Evolutionary conservation across 2,113 vertebrate genomes (phyloP), one percentile per base, ranked within the genome.

Genomic region (Lasiurus cinereus): DNA sequence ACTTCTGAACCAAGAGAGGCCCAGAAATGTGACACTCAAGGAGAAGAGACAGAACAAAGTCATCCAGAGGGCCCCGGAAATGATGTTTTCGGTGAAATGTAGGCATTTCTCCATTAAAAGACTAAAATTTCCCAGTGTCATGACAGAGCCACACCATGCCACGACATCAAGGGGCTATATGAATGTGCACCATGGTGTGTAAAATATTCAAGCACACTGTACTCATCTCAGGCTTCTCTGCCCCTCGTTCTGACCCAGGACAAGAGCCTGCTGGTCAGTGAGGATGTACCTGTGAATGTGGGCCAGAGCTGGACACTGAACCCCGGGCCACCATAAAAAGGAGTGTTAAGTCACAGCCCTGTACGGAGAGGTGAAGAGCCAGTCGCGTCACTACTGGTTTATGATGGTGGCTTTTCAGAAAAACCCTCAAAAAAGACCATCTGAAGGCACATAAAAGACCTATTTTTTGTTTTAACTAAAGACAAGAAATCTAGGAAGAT

Each of bases 401-500:
- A 62, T 39, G 10, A 33, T 5, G 1, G 62, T 21, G 15, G 54
- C n/a, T 67, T 83, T 64, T 87, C 22, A 36, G 54, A 31, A 66
- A 64, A 33, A 69, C 24, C 83, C 6, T 21, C 46, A 48, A 31
- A 82, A 89, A 14, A 70, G 43, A 39, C 9, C 52, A 66, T 29
- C 16, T 24, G 19, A 92, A 76, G 10, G 56, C 36, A 62, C 74
- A 12, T 62, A 67, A 64, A 24, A 94, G 43, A 76, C 3, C 33
- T 76, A n/a, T 48, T 85, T 76, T 74, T 74, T 76, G 14, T 67
- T 54, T 94, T 46, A 91, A 88, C 56, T 29, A 66, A 74, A 69
- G 70, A 67, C 14, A 93, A 48, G 21, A 90, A 67, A 83, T 46
- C 39, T 54, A 67, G 52, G 50, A 78, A 92, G 82, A 92, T 1